Evolutionary conservation across 2,888 invertebrate genomes (phyloP), one percentile per base, ranked within the genome.

Genomic region (Neuroscelio doddi): DNA sequence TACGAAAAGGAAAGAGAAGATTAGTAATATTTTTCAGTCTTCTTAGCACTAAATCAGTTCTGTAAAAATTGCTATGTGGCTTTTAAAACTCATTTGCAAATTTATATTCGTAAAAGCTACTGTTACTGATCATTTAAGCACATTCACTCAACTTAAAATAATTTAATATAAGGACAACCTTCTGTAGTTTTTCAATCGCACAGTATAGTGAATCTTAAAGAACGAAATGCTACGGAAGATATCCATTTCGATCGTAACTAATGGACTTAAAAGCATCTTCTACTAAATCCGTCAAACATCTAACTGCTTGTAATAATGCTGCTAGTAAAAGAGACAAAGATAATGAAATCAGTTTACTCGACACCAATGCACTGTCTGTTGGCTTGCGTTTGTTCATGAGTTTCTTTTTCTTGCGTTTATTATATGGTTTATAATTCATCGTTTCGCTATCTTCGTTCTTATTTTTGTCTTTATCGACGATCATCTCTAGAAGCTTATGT

Each of bases 241-340:
- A 71, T 8, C 68, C 64, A 51, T 58, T 74, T 63, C 73, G 75
- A 36, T 80, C 81, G 59, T 76, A 77, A 56, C 74, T 77, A 34
- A 79, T 66, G 1, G 80, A 81, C 30, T 72, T 75, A 45, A 85
- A 81, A 8, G 85, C 88, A 73, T 89, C 89, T 74, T 89, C 89
- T 71, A 89, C 85, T 75, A 89, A 87, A 80, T 88, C 88, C 36
- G 89, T 88, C 74, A 89, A 87, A 80, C 89, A 89, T 61, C 88
- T 87, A 81, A 90, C 87, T 68, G 89, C 90, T 80, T 90, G 89
- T 27, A 89, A 75, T 73, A 90, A 78, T 21, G 89, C 89, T 14
- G 90, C 89, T 41, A 90, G 85, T 10, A 90, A 82, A 68, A 90
- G 86, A 39, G 89, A 89, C 27, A 90, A 78, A 14, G 90, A 89